Evolutionary conservation across 2,113 vertebrate genomes (phyloP), one percentile per base, ranked within the genome.

Genomic region (Amphilophus citrinellus): DNA sequence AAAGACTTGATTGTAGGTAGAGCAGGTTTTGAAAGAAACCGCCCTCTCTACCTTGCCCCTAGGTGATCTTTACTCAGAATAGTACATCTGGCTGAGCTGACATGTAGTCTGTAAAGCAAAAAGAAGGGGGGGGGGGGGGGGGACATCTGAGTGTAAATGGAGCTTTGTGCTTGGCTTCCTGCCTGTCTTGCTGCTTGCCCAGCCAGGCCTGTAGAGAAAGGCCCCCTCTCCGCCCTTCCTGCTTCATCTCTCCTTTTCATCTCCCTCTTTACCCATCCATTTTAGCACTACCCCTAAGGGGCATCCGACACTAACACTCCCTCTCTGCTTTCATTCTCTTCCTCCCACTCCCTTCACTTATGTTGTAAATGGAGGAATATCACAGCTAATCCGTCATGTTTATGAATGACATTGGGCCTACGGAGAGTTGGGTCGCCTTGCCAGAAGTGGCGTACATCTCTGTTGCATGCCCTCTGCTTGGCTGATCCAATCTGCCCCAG

Each of bases 201-300:
- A 94, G 88, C 91, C 95, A 89, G 95, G 94, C 94, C 96, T 95
- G 95, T 95, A 96, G 95, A 97, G 93, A 94, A 81, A 91, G 83
- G 58, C 85, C 88, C 84, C 82, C 73, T 89, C 87, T 91, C 87
- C 88, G 87, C 95, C 96, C 96, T 95, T 97, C 97, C 95, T 96
- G 91, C 95, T 96, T 97, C 96, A 97, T 97, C 96, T 97, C 95
- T 94, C 94, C 96, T 97, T 97, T 97, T 95, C 91, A 97, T 98
- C 94, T 96, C 92, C 89, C 94, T 97, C 95, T 97, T 96, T 97
- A 96, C 96, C 95, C 96, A 97, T 98, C 97, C 96, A 96, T 97
- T 97, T 97, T 96, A 96, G 96, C 77, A 89, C 96, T 96, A 97
- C 95, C 97, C 92, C 90, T 89, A 56, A 88, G 91, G 96, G 96